phyloP scores from a whole-genome alignment of 1,140 invertebrate genomes.

The Tenebrio molitor region DNA sequence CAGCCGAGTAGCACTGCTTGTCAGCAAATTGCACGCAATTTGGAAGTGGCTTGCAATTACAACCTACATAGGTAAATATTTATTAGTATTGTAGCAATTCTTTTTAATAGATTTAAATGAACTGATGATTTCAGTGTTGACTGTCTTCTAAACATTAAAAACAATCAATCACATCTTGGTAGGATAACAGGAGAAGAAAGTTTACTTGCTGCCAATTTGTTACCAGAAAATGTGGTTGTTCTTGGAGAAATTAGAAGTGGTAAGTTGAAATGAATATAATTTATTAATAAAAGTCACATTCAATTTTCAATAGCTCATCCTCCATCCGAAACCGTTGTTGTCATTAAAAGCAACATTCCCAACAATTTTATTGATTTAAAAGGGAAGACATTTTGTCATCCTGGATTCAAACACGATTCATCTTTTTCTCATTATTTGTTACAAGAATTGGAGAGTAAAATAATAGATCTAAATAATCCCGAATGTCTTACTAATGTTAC shows the following conservation, averaged over 20 bases:
- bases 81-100: conserved; percentile 6
- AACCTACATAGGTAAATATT: neutral
- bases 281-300: conserved; percentile 23
- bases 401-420: conserved; percentile 71
- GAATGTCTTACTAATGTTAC: conserved; percentile 60
- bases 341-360: conserved; percentile 67
- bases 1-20: no score
- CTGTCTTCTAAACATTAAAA: conserved; percentile 56
- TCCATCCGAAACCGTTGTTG: conserved; percentile 72
- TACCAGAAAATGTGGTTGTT: conserved; percentile 42
- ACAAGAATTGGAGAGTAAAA: conserved; percentile 71
- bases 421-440: conserved; percentile 72
- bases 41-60: conserved; percentile 11
- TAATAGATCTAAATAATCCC: conserved; percentile 58
- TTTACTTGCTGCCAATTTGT: conserved; percentile 49
- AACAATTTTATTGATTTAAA: conserved; percentile 67
- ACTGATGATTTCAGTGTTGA: conserved; percentile 52
- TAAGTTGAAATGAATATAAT: conserved; percentile 19
- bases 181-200: conserved; percentile 54
- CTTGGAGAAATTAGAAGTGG: conserved; percentile 50
- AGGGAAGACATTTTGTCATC: conserved; percentile 74
- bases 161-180: conserved; percentile 48
- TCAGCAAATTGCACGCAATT: no score
- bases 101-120: neutral
- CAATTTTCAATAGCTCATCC: conserved; percentile 66